These are phyloP conservation scores for Chrysopa pallens DNA, from an alignment of 1,140 invertebrate species.

Conservation along the genomic window DNA sequence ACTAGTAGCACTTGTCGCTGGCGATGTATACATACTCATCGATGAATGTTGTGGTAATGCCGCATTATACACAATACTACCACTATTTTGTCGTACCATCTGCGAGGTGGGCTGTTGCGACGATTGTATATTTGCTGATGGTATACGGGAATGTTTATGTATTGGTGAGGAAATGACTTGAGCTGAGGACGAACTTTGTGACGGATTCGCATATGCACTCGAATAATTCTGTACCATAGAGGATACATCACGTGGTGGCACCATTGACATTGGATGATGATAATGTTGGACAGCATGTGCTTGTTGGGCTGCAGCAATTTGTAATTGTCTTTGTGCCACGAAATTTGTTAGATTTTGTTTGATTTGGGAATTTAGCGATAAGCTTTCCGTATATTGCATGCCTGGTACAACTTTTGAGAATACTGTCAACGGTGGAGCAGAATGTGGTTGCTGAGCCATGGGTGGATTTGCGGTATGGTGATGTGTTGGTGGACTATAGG, in stretches of 20 bases:
- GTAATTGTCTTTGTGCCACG: conserved; percentile 7
- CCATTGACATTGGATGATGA: not conserved
- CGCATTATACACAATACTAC: conserved; percentile 4
- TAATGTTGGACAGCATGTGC: not conserved
- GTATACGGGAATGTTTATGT: too few relatives aligned
- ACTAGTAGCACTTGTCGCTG: not conserved
- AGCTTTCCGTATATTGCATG: conserved; percentile 12
- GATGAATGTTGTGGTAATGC: not conserved
- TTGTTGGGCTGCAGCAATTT: conserved; percentile 2
- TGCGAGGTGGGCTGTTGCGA: conserved; percentile 4
- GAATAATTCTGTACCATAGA: not conserved
- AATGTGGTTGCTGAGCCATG: conserved; percentile 6
- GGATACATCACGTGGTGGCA: conserved; percentile 8
- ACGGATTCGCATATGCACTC: too few relatives aligned
- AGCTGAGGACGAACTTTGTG: too few relatives aligned
- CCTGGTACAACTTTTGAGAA: conserved; percentile 4
- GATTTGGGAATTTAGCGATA: conserved; percentile 10
- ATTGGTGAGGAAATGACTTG: too few relatives aligned
- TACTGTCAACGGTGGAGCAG: conserved; percentile 4
- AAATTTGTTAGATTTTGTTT: conserved; percentile 6
- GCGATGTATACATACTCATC: conserved; percentile 5
- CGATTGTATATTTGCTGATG: too few relatives aligned
- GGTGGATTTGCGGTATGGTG: conserved; percentile 4
- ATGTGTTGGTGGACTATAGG: conserved; percentile 4
- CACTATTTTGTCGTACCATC: conserved; percentile 11